Base-by-base conservation (phyloP, 2,888 invertebrate genomes). In the Mycalesis mineus region DNA sequence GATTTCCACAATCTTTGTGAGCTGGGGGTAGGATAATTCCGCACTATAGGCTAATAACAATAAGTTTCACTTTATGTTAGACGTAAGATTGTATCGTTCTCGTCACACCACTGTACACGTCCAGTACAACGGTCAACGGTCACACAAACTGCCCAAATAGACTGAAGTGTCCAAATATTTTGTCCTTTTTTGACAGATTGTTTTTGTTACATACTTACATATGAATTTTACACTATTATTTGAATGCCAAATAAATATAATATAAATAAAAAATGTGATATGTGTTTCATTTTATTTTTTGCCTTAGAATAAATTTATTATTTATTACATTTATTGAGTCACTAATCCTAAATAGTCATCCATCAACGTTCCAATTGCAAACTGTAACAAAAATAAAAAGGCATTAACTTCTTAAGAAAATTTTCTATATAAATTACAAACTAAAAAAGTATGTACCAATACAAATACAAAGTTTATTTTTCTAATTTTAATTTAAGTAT, bases 321-420 rank as follows among this genome's bases (percentile, higher is more conserved):
- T 9, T 31, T 28, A 47, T 47, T 33, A 47, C 47, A 47, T 2
- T 79, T 72, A 89, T 66, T 89, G 89, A 63, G 89, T 88, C 61
- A 93, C 93, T 74, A 94, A 87, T 72, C 99, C 99, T 74, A 99
- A 89, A 81, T 96, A 99, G 88, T 99, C 99, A 75, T 99, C 99
- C 99, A 99, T 99, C 53, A 99, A 90, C 0, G 99, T 98, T 64
- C 99, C 99, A 83, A 99, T 99, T 1, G 98, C 98, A 91, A 99
- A 99, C 97, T 97, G 91, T 75, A 94, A 94, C 68, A 70, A 70
- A 78, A 77, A 73, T 4, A 22, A 22, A n/a, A n/a, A n/a, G n/a
- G n/a, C n/a, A n/a, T n/a, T n/a, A n/a, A n/a, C n/a, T n/a, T n/a
- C n/a, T n/a, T n/a, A n/a, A n/a, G n/a, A n/a, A n/a, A n/a, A n/a